Percentiles rank a stretch among this genome's conserved stretches.
These are phyloP conservation scores for Hyalella azteca DNA, from an alignment of 2,888 invertebrate species.

Conservation along the genomic window DNA sequence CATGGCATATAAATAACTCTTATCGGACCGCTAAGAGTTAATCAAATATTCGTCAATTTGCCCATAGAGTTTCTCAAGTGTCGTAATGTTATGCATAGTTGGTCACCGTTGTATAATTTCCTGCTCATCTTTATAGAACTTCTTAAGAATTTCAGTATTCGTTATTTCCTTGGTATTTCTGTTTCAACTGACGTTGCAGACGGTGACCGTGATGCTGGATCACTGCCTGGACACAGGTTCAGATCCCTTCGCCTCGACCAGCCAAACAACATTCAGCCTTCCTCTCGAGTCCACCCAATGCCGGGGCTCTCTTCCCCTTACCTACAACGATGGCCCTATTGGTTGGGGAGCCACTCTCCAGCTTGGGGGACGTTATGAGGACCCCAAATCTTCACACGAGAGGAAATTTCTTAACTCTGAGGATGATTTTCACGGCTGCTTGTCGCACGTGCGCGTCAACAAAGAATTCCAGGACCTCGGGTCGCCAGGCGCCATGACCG, in stretches of 20 bases:
- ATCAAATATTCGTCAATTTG: too few relatives aligned
- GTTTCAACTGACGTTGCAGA: too few relatives aligned
- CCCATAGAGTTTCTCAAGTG: too few relatives aligned
- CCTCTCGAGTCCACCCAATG: conserved; percentile 10
- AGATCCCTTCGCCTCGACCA: conserved; percentile 10
- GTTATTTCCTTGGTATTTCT: too few relatives aligned
- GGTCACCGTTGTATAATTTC: too few relatives aligned
- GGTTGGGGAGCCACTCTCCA: conserved; percentile 26
- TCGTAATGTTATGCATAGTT: too few relatives aligned
- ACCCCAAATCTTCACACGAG: too few relatives aligned
- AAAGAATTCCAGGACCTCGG: neutral
- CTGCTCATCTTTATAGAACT: too few relatives aligned
- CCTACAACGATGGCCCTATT: conserved; percentile 6
- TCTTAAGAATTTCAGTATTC: too few relatives aligned
- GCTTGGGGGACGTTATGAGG: conserved; percentile 3
- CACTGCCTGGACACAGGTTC: conserved; percentile 22
- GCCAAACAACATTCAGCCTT: neutral
- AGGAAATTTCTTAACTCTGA: neutral
- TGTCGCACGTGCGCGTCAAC: neutral
- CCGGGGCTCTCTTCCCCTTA: conserved; percentile 4
- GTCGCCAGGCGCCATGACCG: too few relatives aligned
- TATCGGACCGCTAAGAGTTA: too few relatives aligned
- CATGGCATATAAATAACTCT: too few relatives aligned
- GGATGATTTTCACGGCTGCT: conserved; percentile 5
- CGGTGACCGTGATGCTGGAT: conserved; percentile 19